Evolutionary conservation across 2,113 vertebrate genomes (phyloP).

Genomic region (Sinocyclocheilus anshuiensis): DNA sequence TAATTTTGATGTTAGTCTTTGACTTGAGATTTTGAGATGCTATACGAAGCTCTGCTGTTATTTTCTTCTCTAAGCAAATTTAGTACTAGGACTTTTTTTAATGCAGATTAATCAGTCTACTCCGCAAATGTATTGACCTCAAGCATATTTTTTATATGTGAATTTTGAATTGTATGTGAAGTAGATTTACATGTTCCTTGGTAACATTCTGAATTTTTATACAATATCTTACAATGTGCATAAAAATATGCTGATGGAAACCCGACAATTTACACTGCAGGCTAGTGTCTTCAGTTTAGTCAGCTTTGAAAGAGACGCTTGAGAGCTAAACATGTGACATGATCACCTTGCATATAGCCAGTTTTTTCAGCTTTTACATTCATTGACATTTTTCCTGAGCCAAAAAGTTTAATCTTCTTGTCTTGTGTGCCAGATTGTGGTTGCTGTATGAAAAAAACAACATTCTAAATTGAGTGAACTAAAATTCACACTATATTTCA

Average conservation of each 20-base stretch:
- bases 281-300: neutral
- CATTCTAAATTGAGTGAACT: neutral
- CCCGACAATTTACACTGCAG: neutral
- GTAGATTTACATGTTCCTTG: neutral
- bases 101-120: neutral
- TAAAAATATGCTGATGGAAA: neutral
- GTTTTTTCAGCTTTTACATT: conserved; percentile 59
- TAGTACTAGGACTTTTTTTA: neutral
- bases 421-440: conserved; percentile 53
- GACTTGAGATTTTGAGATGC: neutral
- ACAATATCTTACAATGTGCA: neutral
- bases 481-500: neutral
- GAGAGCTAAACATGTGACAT: neutral
- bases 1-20: neutral
- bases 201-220: neutral
- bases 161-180: neutral
- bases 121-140: neutral
- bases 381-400: conserved; percentile 67
- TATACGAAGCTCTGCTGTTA: neutral
- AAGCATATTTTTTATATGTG: neutral
- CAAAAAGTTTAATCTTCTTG: conserved; percentile 72
- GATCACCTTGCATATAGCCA: conserved; percentile 68
- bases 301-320: neutral
- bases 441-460: conserved; percentile 59
- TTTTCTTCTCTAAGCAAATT: neutral